phyloP scores from a whole-genome alignment of 2,888 invertebrate species.

The Meliscaeva auricollis region DNA sequence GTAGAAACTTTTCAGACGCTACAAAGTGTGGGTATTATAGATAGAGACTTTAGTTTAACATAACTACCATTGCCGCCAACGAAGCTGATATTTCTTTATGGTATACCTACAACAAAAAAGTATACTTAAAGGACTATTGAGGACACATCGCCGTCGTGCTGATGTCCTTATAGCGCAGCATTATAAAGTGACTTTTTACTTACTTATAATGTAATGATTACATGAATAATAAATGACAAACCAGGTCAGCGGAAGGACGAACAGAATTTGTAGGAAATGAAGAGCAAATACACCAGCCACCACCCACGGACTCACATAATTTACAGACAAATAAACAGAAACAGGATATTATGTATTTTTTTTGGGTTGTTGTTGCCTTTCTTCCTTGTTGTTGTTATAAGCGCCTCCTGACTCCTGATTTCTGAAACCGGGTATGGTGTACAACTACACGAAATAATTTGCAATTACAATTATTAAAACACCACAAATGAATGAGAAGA shows the following conservation, averaged over 20 bases:
- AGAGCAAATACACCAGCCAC: conserved; percentile 4
- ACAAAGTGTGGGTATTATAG: not conserved
- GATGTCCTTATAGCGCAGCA: conserved; percentile 29
- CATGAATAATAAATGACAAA: conserved; percentile 80
- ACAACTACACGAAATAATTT: conserved; percentile 50
- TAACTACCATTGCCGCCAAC: conserved; percentile 1
- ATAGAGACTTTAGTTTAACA: conserved; percentile 16
- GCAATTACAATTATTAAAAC: conserved; percentile 69
- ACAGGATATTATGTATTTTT: conserved; percentile 31
- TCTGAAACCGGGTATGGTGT: conserved; percentile 25
- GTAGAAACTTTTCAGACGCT: conserved; percentile 56
- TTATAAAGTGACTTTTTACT: conserved; percentile 51
- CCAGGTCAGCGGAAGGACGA: conserved; percentile 48
- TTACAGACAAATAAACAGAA: conserved; percentile 50
- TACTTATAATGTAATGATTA: conserved; percentile 82
- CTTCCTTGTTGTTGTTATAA: not conserved
- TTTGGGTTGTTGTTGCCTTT: conserved; percentile 19
- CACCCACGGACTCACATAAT: conserved; percentile 26
- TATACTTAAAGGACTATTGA: conserved; percentile 4
- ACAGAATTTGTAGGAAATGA: conserved; percentile 4
- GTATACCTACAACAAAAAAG: conserved; percentile 9
- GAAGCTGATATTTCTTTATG: conserved; percentile 3
- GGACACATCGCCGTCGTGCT: conserved; percentile 15
- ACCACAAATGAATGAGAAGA: not conserved
- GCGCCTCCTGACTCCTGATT: no score